Evolutionary conservation across 2,113 vertebrate species (phyloP), one percentile per base, ranked within the genome.

Genomic region (Phyllostomus hastatus): DNA sequence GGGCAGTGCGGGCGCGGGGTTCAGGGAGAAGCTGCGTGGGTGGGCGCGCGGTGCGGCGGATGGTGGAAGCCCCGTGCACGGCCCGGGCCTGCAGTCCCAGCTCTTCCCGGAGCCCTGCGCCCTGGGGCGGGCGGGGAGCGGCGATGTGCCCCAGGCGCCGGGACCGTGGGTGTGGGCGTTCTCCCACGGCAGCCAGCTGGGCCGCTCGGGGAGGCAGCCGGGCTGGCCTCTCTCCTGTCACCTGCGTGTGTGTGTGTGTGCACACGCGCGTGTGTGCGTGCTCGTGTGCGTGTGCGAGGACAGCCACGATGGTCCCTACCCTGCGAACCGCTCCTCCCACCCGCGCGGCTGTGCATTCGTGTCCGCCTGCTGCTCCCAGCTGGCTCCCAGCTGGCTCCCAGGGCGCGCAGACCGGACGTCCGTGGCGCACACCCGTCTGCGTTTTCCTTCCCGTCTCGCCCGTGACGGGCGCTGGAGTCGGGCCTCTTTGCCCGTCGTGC

Each of bases 61-160:
- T 8, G 4, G 1, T 11, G 7, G 5, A 5, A 14, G 24, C 46
- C 20, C 16, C 7, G 17, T 10, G 43, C 48, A 1, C 54, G 50
- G 10, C 10, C 1, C 1, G 38, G 64, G 26, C n/a, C 35, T 19
- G 67, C 82, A 11, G 2, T 46, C 85, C 1, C 5, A 5, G 31
- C 17, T 20, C 35, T 22, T 43, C 41, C 50, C 1, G 33, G 52
- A 59, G 7, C 15, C 2, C 10, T 14, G n/a, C 22, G 20, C 48
- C 10, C n/a, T 24, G 0, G 11, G 24, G 35, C 5, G 8, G 48
- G 28, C 0, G 0, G 10, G 35, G 31, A 10, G 38, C 24, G 3
- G n/a, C 0, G 9, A 22, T 0, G 0, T 8, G 52, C 16, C 1
- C 0, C 59, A 59, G 52, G 16, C 2, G 24, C 43, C 22, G 16